Evolutionary conservation across 1,140 invertebrate species (phyloP).

Genomic region (Hypsibius dujardini): DNA sequence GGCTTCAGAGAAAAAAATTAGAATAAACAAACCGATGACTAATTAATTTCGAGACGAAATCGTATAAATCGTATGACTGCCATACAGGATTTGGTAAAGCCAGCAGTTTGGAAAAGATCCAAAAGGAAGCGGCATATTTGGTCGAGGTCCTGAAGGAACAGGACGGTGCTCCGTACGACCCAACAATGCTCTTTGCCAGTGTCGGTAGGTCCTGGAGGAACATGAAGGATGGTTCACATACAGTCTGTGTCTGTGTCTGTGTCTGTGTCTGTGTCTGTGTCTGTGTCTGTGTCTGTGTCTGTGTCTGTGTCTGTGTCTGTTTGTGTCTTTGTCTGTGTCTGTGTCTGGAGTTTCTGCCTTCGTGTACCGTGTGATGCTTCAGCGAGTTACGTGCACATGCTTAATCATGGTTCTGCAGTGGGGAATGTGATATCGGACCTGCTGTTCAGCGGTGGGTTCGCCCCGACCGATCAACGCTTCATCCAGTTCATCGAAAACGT

Average conservation of each 20-base stretch:
- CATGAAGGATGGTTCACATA: no score
- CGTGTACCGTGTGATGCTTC: background rate
- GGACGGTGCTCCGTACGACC: background rate
- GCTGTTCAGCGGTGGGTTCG: background rate
- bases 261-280: no score
- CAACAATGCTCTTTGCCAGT: background rate
- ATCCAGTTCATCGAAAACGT: background rate
- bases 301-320: no score
- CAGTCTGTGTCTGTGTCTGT: no score
- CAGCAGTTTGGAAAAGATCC: background rate
- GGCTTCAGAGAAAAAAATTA: no score
- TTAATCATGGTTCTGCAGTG: background rate
- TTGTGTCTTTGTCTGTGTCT: no score
- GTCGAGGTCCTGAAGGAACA: background rate
- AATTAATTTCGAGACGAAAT: no score
- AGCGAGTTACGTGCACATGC: background rate
- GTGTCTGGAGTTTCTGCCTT: background rate
- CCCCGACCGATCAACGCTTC: background rate
- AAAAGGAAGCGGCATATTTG: background rate
- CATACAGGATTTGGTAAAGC: constrained; percentile 4
- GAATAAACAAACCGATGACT: no score
- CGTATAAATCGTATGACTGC: no score
- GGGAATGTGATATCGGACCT: background rate
- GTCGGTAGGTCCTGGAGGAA: background rate
- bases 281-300: background rate